Evolutionary conservation across 1,140 invertebrate genomes (phyloP).

Genomic region (Euschistus heros): DNA sequence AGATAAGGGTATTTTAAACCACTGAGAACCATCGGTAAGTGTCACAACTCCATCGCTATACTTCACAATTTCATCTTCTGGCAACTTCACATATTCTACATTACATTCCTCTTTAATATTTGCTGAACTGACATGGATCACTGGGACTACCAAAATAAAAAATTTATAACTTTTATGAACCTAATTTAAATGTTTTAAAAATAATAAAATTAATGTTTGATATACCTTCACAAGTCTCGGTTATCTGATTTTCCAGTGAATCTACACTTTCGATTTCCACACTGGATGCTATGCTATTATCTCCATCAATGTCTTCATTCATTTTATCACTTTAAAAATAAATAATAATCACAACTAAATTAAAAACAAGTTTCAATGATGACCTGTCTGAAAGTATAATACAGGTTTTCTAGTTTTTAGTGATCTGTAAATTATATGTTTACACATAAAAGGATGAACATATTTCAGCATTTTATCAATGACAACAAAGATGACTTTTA

Average conservation of each 20-base stretch:
- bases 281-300: background rate
- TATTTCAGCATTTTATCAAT: no score
- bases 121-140: background rate
- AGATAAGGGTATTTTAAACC: constrained; percentile 10
- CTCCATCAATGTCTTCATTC: background rate
- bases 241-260: no score
- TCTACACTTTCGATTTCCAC: background rate
- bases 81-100: background rate
- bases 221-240: no score
- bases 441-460: no score
- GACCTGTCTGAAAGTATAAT: no score
- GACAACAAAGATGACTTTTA: no score
- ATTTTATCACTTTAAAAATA: background rate
- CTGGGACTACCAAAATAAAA: background rate
- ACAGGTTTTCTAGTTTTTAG: no score
- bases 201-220: background rate
- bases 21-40: constrained; percentile 13
- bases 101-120: background rate
- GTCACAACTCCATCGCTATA: constrained; percentile 5
- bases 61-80: background rate
- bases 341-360: no score
- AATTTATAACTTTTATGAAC: background rate
- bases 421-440: no score
- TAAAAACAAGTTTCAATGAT: no score
- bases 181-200: background rate